Evolutionary conservation across 2,113 vertebrate species (phyloP), one percentile per base, ranked within the genome.

Genomic region (Hiodon alosoides): DNA sequence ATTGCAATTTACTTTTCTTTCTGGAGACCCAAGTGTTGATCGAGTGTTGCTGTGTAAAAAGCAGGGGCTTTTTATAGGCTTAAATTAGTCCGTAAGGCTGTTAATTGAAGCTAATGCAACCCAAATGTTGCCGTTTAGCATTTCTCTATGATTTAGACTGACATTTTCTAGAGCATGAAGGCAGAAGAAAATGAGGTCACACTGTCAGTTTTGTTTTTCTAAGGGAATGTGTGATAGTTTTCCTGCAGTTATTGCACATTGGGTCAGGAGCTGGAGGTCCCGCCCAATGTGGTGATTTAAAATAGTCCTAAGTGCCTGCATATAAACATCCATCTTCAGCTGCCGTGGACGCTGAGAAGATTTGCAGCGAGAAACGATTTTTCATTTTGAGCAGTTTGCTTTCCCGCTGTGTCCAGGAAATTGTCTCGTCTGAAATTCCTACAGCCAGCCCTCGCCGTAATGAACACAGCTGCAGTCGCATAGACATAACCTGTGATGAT

Each of bases 91-190:
- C 5, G 51, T 71, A 65, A 58, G 70, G 11, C 51, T 55, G 51
- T 71, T 65, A 71, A 71, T 71, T 76, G 60, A 59, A 8, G 75
- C 60, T 76, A 76, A 58, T 71, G 75, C 68, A 71, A 76, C 71
- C 58, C 68, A 76, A 76, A 71, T 65, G 75, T 70, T 54, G 17
- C 69, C 51, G 52, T 70, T 71, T 71, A 76, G 58, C 75, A 76
- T 76, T 64, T 71, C 52, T 8, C 71, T 76, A 50, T 70, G 67
- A 76, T 76, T 76, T 76, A 71, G 68, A 54, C 9, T 52, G 75
- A 65, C 68, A 5, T 65, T 70, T 71, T 62, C 11, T 47, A 3
- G 51, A 55, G 68, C 73, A 68, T 71, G 53, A 76, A 13, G 9
- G 68, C 4, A 48, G 52, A 68, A 51, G 52, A 57, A 60, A 74